Base-by-base conservation (phyloP, 2,888 invertebrate species). In the Drosophila sordidapex region DNA sequence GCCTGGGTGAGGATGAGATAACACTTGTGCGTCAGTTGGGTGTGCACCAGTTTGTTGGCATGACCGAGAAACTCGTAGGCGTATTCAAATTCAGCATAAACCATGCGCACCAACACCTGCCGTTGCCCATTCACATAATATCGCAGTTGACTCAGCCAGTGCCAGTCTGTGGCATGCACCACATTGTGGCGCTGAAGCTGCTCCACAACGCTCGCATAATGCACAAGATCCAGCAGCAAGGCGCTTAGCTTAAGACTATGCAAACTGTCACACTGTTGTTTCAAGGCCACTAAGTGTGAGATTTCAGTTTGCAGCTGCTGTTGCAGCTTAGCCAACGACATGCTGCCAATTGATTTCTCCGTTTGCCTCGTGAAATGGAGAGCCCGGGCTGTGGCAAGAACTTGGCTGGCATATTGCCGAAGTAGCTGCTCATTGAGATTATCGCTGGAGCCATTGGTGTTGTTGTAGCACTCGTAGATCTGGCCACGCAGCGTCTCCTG, bases 1-100 rank as follows among this genome's bases (percentile, higher is more conserved):
- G 98, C 98, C 95, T 99, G 99, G 11, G 99, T 99, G 70, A 99
- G 94, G 51, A 99, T 99, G 67, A 99, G 94, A 93, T 99, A 99
- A 92, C 99, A 99, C 92, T 98, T 98, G 93, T 99, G 99, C 25
- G 99, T 99, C 63, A 99, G 94, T 38, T 97, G 97, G 0, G 99
- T 99, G 90, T 98, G 96, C 8, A 99, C 99, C 82, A 99, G 95
- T 93, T 99, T 99, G 48, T 97, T 96, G 3, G 97, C 96, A 92
- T 98, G 98, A n/a, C 99, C 99, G 89, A 99, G 96, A 92, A 99
- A 99, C 93, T 99, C 99, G 92, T 98, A 99, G 0, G 99, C 98
- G 93, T 99, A 99, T 33, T 97, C 95, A 94, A 99, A 98, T 93
- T 97, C 96, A 21, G 99, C 97, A 91, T 98, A 96, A 6, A 97